These are phyloP conservation scores for Litoditis marina DNA, from an alignment of 2,888 invertebrate species.

Conservation along the genomic window DNA sequence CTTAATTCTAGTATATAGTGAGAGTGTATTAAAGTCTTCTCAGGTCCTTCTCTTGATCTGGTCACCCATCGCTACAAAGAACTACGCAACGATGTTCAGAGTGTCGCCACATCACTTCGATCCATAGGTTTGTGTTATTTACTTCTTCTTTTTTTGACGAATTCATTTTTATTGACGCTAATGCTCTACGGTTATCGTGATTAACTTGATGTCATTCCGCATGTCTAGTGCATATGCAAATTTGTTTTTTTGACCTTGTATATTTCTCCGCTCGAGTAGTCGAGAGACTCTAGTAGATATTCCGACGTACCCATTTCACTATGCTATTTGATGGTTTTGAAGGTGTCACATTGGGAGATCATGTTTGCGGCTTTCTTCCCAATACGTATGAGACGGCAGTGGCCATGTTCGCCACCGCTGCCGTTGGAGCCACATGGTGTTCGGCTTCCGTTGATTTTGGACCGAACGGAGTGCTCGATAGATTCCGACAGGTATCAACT, in stretches of 20 bases:
- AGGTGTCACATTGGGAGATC: constrained; percentile 62
- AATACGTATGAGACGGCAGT: constrained; percentile 66
- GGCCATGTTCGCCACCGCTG: constrained; percentile 67
- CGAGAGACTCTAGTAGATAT: too few relatives aligned
- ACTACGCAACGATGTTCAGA: constrained; percentile 48
- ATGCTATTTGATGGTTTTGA: too few relatives aligned
- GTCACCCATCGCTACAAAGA: constrained; percentile 20
- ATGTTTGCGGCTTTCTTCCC: constrained; percentile 67
- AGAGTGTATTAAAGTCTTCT: not conserved
- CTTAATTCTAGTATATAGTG: too few relatives aligned
- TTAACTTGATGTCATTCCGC: too few relatives aligned
- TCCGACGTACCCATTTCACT: too few relatives aligned
- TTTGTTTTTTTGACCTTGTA: too few relatives aligned
- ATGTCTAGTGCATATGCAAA: too few relatives aligned
- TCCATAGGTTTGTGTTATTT: constrained; percentile 19
- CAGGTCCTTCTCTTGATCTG: not conserved
- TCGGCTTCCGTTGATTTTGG: constrained; percentile 68
- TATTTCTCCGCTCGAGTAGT: too few relatives aligned
- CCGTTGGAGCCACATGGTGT: constrained; percentile 68
- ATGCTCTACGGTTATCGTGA: not conserved
- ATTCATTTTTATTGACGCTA: not conserved
- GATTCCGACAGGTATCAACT: constrained; percentile 42
- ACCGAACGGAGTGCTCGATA: constrained; percentile 62
- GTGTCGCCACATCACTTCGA: constrained; percentile 37
- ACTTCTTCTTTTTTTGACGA: not conserved